Conservation (phyloP, 1,140 invertebrate species). For the Drosophila pandora region DNA sequence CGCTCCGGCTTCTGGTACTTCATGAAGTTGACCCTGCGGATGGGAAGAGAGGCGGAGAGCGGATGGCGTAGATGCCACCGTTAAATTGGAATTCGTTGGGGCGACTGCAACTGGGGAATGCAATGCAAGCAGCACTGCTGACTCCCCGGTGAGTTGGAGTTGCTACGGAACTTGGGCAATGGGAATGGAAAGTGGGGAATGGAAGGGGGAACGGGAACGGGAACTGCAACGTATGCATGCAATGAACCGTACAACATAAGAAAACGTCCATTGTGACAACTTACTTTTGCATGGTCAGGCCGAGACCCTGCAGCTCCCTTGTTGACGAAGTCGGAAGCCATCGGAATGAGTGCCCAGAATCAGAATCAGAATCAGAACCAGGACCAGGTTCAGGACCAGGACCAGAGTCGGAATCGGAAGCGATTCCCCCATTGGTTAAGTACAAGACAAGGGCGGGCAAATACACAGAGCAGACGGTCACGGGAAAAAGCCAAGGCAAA, state of each 20-base stretch:
- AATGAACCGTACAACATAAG: conserved; percentile 47
- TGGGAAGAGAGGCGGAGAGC: conserved; percentile 5
- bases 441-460: conserved; percentile 70
- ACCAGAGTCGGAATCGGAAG: conserved; percentile 15
- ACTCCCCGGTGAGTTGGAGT: conserved; percentile 7
- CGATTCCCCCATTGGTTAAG: conserved; percentile 59
- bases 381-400: not conserved
- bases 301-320: conserved; percentile 72
- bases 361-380: not conserved
- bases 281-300: conserved; percentile 72
- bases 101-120: conserved; percentile 23
- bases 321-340: conserved; percentile 35
- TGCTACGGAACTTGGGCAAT: not conserved
- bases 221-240: conserved; percentile 26
- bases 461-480: conserved; percentile 20
- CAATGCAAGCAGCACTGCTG: conserved; percentile 4
- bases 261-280: conserved; percentile 64
- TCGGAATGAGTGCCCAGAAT: not conserved
- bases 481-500: conserved; percentile 3
- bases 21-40: conserved; percentile 89
- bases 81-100: conserved; percentile 36
- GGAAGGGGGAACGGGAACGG: not conserved
- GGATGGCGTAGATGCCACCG: conserved; percentile 11
- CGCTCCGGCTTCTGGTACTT: conserved; percentile 90
- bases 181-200: conserved; percentile 6